Evolutionary conservation across 2,888 invertebrate genomes (phyloP).

Genomic region (Electrophaes corylata): DNA sequence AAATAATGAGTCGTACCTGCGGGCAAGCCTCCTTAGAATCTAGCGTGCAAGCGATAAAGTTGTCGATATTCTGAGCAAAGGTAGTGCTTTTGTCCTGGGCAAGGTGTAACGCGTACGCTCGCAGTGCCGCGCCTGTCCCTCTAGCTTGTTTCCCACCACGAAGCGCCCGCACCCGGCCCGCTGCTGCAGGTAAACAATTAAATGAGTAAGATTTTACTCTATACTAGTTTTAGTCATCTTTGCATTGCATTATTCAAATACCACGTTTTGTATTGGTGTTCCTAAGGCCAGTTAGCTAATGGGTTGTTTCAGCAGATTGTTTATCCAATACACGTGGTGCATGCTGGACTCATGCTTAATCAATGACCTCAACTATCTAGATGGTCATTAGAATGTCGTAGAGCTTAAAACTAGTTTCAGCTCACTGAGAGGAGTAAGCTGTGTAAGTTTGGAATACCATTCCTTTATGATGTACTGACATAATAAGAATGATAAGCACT

Average conservation of each 20-base stretch:
- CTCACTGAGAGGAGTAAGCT: neutral
- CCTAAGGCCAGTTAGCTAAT: no score
- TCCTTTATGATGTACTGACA: neutral
- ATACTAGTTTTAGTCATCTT: neutral
- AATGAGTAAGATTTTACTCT: neutral
- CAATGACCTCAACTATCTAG: constrained; percentile 22
- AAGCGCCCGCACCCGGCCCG: constrained; percentile 89
- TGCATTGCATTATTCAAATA: neutral
- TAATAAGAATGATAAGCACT: constrained; percentile 1
- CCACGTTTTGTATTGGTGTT: no score
- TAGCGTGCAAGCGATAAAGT: constrained; percentile 96
- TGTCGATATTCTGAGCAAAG: constrained; percentile 96
- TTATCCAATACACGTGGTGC: constrained; percentile 22
- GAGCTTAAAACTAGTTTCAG: constrained; percentile 11
- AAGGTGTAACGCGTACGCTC: constrained; percentile 91
- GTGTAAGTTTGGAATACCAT: neutral
- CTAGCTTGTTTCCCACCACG: constrained; percentile 79
- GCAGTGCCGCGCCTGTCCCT: constrained; percentile 88
- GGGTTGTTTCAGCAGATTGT: constrained; percentile 1
- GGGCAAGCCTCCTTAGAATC: constrained; percentile 95
- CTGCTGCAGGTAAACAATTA: constrained; percentile 81
- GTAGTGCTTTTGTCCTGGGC: constrained; percentile 94
- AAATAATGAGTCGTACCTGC: constrained; percentile 72
- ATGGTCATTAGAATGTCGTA: constrained; percentile 16
- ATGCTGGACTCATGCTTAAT: constrained; percentile 17